Evolutionary conservation across 2,888 invertebrate species (phyloP), one percentile per base, ranked within the genome.

Genomic region (Orthosia incerta): DNA sequence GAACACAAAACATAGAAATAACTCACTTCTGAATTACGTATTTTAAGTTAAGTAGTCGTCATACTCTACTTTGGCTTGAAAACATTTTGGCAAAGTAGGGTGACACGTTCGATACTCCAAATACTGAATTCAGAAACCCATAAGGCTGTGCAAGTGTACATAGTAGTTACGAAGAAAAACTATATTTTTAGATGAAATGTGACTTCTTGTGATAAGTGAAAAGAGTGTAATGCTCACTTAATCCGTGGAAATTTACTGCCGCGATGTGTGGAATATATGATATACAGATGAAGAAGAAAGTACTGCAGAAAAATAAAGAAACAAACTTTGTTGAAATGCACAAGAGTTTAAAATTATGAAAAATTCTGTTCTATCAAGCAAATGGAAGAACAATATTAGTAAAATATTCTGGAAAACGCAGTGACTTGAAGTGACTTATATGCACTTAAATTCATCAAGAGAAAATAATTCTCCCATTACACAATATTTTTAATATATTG

Each of bases 1-100:
- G 96, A 97, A 78, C 3, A 56, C 74, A 78, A 86, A 85, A 88
- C 51, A 85, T 84, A 66, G 74, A 71, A 60, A 66, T 82, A 39
- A 39, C 39, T 39, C 7, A 1, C 1, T 39, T 39, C 39, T 39
- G 39, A 39, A 39, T 39, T 9, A 39, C 7, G 39, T 39, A 39
- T 39, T 39, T 39, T 7, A 39, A 39, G 39, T 39, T 39, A 0
- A 39, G 39, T 9, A 39, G 39, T 39, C 9, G 39, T 39, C 39
- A 39, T 9, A 39, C 7, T 39, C 9, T 39, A 39, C 39, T 39
- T 39, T 39, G 1, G 9, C 9, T 39, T 39, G 0, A 39, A 39
- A 39, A 39, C 39, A 9, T 39, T 39, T 39, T 39, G 39, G 7
- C 39, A 39, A 39, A 39, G 39, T 39, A 39, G 39, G 9, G 39